Evolutionary conservation across 2,888 invertebrate species (phyloP).

Genomic region (Sminthurides aquaticus): DNA sequence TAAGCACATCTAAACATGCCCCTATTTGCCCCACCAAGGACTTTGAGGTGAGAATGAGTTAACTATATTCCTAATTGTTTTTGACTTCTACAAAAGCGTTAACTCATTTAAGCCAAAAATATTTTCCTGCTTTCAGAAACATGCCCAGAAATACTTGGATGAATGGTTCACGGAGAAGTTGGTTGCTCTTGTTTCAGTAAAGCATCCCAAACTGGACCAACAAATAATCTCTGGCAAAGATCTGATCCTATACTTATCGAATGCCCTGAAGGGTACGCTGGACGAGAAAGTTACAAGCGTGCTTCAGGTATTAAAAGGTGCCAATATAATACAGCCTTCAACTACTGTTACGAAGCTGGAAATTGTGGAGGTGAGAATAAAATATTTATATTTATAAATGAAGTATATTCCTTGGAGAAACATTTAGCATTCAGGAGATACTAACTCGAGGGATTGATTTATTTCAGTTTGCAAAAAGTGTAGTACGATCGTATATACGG

Average conservation of each 20-base stretch:
- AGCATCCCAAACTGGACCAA: conserved; percentile 31
- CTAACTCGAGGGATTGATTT: too few species aligned
- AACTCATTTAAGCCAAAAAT: too few species aligned
- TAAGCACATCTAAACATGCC: conserved; percentile 18
- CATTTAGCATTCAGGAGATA: too few species aligned
- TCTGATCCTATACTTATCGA: conserved; percentile 34
- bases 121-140: too few species aligned
- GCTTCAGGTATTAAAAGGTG: conserved; percentile 20
- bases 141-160: conserved; percentile 37
- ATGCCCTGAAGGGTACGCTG: conserved; percentile 33
- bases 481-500: conserved; percentile 39
- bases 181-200: conserved; percentile 28
- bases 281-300: conserved; percentile 38
- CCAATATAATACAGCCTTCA: not conserved
- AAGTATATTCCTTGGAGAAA: not conserved
- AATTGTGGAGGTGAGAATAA: conserved; percentile 40
- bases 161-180: conserved; percentile 38
- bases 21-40: conserved; percentile 26
- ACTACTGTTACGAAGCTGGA: conserved; percentile 32
- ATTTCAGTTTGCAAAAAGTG: conserved; percentile 33
- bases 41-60: conserved; percentile 26
- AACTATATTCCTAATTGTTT: not conserved
- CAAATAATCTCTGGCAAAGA: conserved; percentile 27
- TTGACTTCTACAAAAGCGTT: too few species aligned
- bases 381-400: too few species aligned